These are phyloP conservation scores for Eristalinus sepulchralis DNA, from an alignment of 2,888 invertebrate genomes.

Conservation along the genomic window DNA sequence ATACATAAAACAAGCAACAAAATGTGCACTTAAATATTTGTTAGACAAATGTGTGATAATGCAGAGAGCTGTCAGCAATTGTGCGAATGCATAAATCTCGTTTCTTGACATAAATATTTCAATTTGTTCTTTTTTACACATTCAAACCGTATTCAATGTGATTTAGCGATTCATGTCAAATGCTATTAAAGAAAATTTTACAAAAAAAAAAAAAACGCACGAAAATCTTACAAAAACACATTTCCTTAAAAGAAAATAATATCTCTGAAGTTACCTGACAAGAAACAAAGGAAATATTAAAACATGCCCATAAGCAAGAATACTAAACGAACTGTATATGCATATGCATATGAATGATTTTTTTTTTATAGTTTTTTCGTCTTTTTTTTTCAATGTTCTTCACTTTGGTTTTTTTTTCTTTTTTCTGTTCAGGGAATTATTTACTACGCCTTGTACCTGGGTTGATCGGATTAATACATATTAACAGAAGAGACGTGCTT, in stretches of 20 bases:
- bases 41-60: neutral
- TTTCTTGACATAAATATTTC: neutral
- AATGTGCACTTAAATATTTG: neutral
- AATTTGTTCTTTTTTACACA: too few relatives aligned
- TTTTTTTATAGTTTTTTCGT: neutral
- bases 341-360: neutral
- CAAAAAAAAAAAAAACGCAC: too few relatives aligned
- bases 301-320: neutral
- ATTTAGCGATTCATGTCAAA: too few relatives aligned
- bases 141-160: too few relatives aligned
- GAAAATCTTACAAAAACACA: neutral
- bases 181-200: too few relatives aligned
- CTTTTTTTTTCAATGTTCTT: neutral
- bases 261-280: neutral
- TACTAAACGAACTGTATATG: neutral
- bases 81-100: neutral
- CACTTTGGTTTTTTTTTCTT: neutral
- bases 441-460: slow-evolving; percentile 20
- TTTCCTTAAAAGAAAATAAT: neutral
- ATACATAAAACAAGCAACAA: neutral
- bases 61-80: neutral
- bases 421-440: neutral
- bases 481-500: slow-evolving; percentile 14
- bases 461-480: slow-evolving; percentile 1
- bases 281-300: neutral